Conservation (phyloP, 2,797 vertebrate genomes). For the Crocodylus rhombifer region DNA sequence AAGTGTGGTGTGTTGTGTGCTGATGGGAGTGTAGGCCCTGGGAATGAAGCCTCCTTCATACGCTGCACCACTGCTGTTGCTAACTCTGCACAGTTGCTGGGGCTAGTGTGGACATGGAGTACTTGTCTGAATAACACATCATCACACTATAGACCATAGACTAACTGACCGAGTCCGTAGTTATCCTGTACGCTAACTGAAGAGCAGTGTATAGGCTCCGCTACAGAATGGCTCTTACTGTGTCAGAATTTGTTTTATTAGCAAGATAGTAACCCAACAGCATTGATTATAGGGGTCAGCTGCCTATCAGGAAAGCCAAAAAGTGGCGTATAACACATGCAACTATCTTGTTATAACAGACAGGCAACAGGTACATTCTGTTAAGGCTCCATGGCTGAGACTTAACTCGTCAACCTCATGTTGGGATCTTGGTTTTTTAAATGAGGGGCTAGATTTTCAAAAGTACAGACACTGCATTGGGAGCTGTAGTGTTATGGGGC, state of each 20-base stretch:
- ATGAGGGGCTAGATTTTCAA: rapidly evolving
- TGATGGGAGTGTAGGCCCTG: not conserved
- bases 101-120: rapidly evolving
- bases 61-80: rapidly evolving
- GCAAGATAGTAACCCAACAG: not conserved
- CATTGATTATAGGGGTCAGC: not conserved
- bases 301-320: not conserved
- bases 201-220: not conserved
- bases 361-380: rapidly evolving
- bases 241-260: not conserved
- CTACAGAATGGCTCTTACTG: not conserved
- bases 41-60: rapidly evolving
- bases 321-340: not conserved
- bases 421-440: rapidly evolving
- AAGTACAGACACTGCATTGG: not conserved
- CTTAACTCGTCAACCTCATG: too few relatives aligned
- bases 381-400: rapidly evolving
- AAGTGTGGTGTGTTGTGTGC: rapidly evolving
- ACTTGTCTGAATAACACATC: not conserved
- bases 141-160: rapidly evolving
- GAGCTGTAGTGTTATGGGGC: not conserved
- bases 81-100: rapidly evolving
- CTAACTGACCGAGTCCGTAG: too few relatives aligned
- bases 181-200: not conserved
- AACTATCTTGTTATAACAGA: not conserved